Evolutionary conservation across 1,140 invertebrate genomes (phyloP).

Genomic region (Laupala kohalensis): DNA sequence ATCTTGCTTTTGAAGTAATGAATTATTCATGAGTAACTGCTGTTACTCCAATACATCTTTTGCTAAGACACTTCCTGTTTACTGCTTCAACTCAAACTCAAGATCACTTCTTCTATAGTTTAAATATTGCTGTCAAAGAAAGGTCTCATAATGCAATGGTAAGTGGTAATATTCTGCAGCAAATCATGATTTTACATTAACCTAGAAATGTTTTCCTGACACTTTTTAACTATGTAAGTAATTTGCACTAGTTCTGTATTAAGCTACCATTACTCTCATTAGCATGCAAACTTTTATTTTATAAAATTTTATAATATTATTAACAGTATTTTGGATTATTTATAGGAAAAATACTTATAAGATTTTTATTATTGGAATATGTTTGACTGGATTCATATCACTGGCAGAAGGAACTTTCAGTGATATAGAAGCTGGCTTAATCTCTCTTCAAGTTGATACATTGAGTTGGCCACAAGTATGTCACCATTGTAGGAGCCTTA

Average conservation of each 20-base stretch:
- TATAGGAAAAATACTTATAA: background rate
- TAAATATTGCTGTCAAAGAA: background rate
- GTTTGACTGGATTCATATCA: background rate
- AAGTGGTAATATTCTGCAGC: too few species aligned
- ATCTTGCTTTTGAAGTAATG: background rate
- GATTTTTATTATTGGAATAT: background rate
- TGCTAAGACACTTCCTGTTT: background rate
- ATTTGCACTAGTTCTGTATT: too few species aligned
- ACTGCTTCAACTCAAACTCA: background rate
- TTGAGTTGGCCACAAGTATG: background rate
- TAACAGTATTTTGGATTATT: too few species aligned
- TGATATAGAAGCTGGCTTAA: background rate
- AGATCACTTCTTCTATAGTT: background rate
- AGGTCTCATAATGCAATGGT: background rate
- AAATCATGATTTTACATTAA: background rate
- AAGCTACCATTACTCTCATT: too few species aligned
- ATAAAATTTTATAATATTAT: background rate
- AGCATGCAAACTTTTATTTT: background rate
- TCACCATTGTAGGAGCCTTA: too few species aligned
- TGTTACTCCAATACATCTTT: background rate
- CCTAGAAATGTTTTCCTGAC: background rate
- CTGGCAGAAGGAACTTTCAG: background rate
- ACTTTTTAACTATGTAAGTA: background rate
- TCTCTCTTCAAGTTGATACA: background rate
- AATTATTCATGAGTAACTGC: background rate